Evolutionary conservation across 2,888 invertebrate species (phyloP).

Genomic region (Rhamnusium bicolor): DNA sequence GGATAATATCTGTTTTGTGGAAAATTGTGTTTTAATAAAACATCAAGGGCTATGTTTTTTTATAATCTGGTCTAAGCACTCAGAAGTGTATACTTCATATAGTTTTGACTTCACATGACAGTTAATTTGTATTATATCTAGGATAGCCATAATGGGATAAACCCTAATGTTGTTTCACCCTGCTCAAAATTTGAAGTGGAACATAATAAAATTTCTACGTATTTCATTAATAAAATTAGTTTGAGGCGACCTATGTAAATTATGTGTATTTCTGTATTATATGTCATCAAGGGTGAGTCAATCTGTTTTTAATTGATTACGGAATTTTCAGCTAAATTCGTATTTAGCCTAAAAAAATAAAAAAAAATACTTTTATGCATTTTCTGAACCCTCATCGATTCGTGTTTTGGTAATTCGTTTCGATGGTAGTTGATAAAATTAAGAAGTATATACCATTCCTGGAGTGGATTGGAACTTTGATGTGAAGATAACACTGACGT

Average conservation of each 20-base stretch:
- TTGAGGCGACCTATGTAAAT: not conserved
- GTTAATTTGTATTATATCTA: not conserved
- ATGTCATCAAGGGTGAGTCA: not conserved
- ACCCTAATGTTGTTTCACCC: not conserved
- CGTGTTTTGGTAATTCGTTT: no score
- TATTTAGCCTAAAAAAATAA: no score
- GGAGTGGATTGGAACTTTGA: no score
- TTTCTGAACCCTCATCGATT: no score
- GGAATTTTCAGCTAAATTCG: not conserved
- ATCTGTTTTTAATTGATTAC: not conserved
- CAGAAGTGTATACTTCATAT: not conserved
- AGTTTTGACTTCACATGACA: not conserved
- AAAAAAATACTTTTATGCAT: no score
- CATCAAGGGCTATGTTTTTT: not conserved
- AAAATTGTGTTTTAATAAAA: constrained; percentile 2
- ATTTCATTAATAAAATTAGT: not conserved
- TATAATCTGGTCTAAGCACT: not conserved
- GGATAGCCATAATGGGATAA: not conserved
- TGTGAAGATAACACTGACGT: no score
- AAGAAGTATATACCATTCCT: no score
- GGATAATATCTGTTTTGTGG: not conserved
- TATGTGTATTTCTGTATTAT: not conserved
- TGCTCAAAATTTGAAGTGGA: not conserved
- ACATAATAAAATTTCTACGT: not conserved
- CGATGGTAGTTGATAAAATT: no score